Base-by-base conservation (phyloP, 2,888 invertebrate genomes). In the Nasonia oneida region DNA sequence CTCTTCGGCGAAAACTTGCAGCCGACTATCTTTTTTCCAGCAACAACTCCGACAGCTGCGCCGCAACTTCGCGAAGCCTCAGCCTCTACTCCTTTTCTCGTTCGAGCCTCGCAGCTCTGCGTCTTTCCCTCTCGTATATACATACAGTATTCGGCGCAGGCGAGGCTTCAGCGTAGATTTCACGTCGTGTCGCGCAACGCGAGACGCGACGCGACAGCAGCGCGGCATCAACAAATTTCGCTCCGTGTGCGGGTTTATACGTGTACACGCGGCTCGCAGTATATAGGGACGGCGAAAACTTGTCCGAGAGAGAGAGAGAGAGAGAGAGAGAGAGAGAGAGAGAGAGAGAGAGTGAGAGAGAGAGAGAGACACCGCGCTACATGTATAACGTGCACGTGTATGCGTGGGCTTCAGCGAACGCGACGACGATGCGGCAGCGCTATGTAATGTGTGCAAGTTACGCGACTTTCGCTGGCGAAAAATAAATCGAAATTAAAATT, bases 181-280 rank as follows among this genome's bases (percentile, higher is more conserved):
- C 80, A 74, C 77, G 64, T 50, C 50, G 71, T 73, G 53, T 14
- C 23, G 29, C 64, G 12, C 64, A 83, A 39, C 39, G 76, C 42
- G 71, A 47, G 67, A 50, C 73, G n/a, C 23, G 42, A 29, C 33
- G 8, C 29, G 70, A 81, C 57, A 75, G 75, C 57, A 75, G 75
- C 75, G 29, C 8, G 39, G 81, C 76, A 81, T 84, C 76, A 84
- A 81, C 84, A 81, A 84, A 84, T 84, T 81, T 80, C 71, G 39
- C 61, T 18, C 39, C 73, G n/a, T 42, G 29, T 73, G 47, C 14
- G 23, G 39, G 23, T 39, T 42, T 12, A 23, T 47, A 23, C 23
- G 12, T 73, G 12, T 73, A 73, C 47, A 47, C 10, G n/a, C 64
- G 33, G 42, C 15, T 76, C 57, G 1, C 29, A 29, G 29, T 29